Conservation (phyloP, 2,797 vertebrate genomes). For the Sus cebifrons region DNA sequence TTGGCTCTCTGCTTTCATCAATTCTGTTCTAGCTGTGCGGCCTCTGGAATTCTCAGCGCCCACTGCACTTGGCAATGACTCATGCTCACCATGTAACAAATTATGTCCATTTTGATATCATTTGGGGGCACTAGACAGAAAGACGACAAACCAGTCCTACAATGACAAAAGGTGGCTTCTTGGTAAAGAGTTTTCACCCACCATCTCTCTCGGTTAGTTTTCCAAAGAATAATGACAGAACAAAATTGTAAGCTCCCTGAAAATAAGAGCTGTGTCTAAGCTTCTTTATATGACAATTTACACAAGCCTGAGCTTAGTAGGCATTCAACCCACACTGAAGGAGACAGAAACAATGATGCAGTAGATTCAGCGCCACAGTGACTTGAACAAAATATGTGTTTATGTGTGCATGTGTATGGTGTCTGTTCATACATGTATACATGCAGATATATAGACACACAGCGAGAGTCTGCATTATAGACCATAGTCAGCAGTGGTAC, state of each 20-base stretch:
- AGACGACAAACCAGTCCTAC: conserved; percentile 39
- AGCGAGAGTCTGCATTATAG: background rate
- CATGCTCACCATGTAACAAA: conserved; percentile 67
- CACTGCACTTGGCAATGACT: conserved; percentile 71
- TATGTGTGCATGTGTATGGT: too few species aligned
- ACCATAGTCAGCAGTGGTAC: background rate
- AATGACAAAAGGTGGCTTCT: conserved; percentile 65
- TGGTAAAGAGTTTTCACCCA: conserved; percentile 29
- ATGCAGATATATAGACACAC: accelerated
- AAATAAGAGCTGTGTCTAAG: background rate
- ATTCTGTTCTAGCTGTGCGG: conserved; percentile 50
- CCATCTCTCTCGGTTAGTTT: conserved; percentile 53
- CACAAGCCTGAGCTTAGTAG: conserved; percentile 1
- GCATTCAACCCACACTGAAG: background rate
- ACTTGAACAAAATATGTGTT: background rate
- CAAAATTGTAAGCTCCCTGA: conserved; percentile 42
- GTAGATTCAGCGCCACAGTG: background rate
- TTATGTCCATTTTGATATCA: conserved; percentile 69
- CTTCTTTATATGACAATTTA: background rate
- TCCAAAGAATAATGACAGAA: conserved; percentile 61
- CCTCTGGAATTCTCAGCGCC: conserved; percentile 66
- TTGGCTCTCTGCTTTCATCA: conserved; percentile 48
- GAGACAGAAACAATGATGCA: background rate
- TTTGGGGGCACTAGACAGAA: conserved; percentile 63
- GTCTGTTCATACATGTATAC: background rate